These are phyloP conservation scores for Rousettus leschenaultii DNA, from an alignment of 2,113 vertebrate species.

Conservation along the genomic window DNA sequence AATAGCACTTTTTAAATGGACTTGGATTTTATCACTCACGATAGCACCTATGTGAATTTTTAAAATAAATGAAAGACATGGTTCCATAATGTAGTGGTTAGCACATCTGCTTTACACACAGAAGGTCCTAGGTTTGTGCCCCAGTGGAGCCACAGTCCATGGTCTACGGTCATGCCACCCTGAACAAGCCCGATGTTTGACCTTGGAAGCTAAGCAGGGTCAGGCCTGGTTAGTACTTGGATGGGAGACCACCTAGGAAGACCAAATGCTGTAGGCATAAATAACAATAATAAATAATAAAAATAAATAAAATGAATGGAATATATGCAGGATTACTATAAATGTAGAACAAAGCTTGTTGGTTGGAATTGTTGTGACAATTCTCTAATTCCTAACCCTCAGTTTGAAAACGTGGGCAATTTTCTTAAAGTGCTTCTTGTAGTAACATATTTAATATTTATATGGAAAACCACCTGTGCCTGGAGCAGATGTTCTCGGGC, in stretches of 20 bases:
- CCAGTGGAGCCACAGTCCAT: no score
- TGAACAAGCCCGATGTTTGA: no score
- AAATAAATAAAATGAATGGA: background rate
- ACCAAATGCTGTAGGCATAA: no score
- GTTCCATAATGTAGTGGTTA: no score
- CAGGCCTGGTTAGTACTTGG: no score
- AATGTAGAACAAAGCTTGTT: background rate
- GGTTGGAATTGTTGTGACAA: background rate
- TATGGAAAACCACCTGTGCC: background rate
- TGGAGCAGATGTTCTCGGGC: background rate
- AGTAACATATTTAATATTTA: background rate
- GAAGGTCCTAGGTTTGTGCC: no score
- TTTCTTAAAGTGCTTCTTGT: background rate
- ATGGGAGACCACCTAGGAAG: no score
- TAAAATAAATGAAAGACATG: background rate
- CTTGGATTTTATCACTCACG: background rate
- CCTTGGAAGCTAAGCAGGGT: no score
- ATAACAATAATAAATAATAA: no score
- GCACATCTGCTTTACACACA: no score
- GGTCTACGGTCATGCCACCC: no score
- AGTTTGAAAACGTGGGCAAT: background rate
- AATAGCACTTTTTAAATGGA: background rate
- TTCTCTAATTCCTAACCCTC: background rate
- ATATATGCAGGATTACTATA: background rate
- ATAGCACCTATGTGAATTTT: background rate